Evolutionary conservation across 2,888 invertebrate genomes (phyloP).

Genomic region (Lordiphosa fenestrarum): DNA sequence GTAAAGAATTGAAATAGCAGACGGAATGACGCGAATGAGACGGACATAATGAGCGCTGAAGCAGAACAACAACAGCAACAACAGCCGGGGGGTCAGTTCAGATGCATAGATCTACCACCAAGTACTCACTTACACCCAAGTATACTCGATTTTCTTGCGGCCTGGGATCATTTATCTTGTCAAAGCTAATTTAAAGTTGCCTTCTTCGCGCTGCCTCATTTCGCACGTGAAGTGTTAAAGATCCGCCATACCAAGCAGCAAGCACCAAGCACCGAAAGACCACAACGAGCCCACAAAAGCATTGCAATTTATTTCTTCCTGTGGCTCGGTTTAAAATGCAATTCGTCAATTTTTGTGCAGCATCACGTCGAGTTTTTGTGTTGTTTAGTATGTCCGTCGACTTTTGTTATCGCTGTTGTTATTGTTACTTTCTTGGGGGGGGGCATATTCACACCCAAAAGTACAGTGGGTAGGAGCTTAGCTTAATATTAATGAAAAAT

Average conservation of each 20-base stretch:
- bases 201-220: slow-evolving; percentile 30
- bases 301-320: slow-evolving; percentile 52
- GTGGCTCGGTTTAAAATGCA: slow-evolving; percentile 27
- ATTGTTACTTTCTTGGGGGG: slow-evolving; percentile 3
- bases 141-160: slow-evolving; percentile 18
- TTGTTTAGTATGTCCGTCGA: slow-evolving; percentile 3
- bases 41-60: slow-evolving; percentile 50
- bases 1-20: slow-evolving; percentile 54
- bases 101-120: slow-evolving; percentile 1
- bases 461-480: slow-evolving; percentile 3
- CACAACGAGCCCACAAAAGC: slow-evolving; percentile 23
- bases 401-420: slow-evolving; percentile 14
- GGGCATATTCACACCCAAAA: slow-evolving; percentile 4
- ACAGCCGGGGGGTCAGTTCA: slow-evolving; percentile 27
- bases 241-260: slow-evolving; percentile 22
- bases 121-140: slow-evolving; percentile 24
- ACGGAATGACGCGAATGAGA: slow-evolving; percentile 42
- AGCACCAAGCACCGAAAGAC: slow-evolving; percentile 17
- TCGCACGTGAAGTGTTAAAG: slow-evolving; percentile 66
- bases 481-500: too few species aligned
- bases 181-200: slow-evolving; percentile 62
- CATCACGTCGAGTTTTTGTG: slow-evolving; percentile 30
- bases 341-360: slow-evolving; percentile 47
- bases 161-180: slow-evolving; percentile 60
- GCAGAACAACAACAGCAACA: neutral